Evolutionary conservation across 1,140 invertebrate species (phyloP), one percentile per base, ranked within the genome.

Genomic region (Drosophila repletoides): DNA sequence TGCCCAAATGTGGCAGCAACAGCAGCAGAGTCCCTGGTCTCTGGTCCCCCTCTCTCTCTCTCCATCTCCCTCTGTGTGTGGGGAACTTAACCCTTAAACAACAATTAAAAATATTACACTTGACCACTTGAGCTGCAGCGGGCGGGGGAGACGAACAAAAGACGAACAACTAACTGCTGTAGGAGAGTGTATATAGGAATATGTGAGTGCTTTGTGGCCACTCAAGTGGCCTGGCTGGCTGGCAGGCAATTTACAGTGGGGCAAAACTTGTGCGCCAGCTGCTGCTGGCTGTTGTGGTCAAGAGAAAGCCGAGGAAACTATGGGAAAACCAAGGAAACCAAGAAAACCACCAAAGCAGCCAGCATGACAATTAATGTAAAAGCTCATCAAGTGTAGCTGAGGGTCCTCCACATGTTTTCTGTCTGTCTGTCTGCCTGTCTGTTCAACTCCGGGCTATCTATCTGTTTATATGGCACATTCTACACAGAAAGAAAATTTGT

Each of bases 281-380:
- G 58, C 58, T 60, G 45, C 24, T 36, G 55, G 38, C 7, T 15
- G 10, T 5, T 55, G 61, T 22, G 43, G 53, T 34, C 52, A 19
- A 34, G 17, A 12, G 36, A 31, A 53, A n/a, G 34, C 31, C 48
- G 29, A 49, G 46, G 22, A 36, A 52, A 67, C 56, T n/a, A n/a
- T 31, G 36, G 26, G 17, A 12, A 60, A 53, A 40, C 46, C 60
- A 41, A 51, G 51, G 26, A 29, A 46, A 46, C 48, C 33, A 33
- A 38, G 48, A 29, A 36, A 61, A 60, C 51, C 65, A 59, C 52
- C 64, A 58, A 49, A 31, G 29, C 45, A 53, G 55, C 73, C 67
- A 60, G 38, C 76, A 79, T 58, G 75, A 86, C 80, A 84, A 84
- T 84, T 84, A 84, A 84, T 86, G 79, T 86, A 84, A 84, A 79